Conservation (phyloP, 1,140 invertebrate genomes). For the Zaprionus africanus region DNA sequence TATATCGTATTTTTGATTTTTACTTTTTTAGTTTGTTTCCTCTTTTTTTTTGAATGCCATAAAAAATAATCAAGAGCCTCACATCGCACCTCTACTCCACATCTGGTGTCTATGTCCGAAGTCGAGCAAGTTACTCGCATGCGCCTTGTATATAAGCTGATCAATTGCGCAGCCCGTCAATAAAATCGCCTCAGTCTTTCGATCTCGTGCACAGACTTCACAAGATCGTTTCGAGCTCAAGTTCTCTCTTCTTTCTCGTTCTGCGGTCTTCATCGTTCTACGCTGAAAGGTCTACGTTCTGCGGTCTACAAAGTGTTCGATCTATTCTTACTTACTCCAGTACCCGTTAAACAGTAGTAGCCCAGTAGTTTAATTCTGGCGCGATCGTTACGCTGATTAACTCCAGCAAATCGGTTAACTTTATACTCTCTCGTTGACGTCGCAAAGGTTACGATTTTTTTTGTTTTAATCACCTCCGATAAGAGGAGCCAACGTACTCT, state of each 20-base stretch:
- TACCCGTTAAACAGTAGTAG: slow-evolving; percentile 4
- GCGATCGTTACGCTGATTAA: slow-evolving; percentile 7
- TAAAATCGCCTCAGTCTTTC: slow-evolving; percentile 40
- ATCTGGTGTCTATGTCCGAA: slow-evolving; percentile 48
- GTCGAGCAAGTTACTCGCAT: slow-evolving; percentile 43
- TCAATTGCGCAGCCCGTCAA: slow-evolving; percentile 63
- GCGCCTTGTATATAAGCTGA: slow-evolving; percentile 66
- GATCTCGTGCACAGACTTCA: slow-evolving; percentile 14
- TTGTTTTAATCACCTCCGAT: not conserved
- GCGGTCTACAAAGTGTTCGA: not conserved
- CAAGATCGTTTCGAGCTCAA: not conserved
- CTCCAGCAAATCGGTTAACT: not conserved
- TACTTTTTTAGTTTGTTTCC: slow-evolving; percentile 20
- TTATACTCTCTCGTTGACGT: slow-evolving; percentile 6
- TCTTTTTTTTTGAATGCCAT: slow-evolving; percentile 59
- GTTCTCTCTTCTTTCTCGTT: not conserved
- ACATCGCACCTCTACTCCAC: slow-evolving; percentile 43
- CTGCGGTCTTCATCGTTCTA: not conserved
- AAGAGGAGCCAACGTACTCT: not conserved
- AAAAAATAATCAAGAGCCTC: slow-evolving; percentile 74
- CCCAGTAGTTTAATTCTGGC: not conserved
- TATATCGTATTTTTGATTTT: not conserved
- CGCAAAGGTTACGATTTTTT: not conserved
- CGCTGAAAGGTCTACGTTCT: not conserved
- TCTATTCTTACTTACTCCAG: not conserved